These are phyloP conservation scores for Acestrorhynchus altus DNA, from an alignment of 2,797 vertebrate genomes.

Conservation along the genomic window DNA sequence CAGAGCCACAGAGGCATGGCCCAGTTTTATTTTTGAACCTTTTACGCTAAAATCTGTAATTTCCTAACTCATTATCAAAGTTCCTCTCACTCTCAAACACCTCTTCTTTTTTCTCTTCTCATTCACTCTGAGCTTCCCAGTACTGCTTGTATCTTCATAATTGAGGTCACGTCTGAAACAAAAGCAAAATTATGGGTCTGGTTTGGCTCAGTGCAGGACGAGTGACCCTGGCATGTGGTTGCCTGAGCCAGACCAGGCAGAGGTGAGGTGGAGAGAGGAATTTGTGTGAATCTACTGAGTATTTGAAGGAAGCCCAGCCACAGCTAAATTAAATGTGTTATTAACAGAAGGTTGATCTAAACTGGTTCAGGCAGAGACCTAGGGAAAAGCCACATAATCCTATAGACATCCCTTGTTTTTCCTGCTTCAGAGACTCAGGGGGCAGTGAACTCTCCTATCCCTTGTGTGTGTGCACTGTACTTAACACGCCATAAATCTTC, in stretches of 20 bases:
- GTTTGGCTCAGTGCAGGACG: slow-evolving; percentile 77
- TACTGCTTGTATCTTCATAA: slow-evolving; percentile 77
- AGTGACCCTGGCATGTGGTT: slow-evolving; percentile 83
- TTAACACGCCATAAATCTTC: slow-evolving; percentile 71
- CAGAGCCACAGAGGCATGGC: not conserved
- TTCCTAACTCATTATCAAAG: slow-evolving; percentile 50
- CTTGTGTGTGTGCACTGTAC: slow-evolving; percentile 56
- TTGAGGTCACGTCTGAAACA: slow-evolving; percentile 84
- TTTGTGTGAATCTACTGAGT: slow-evolving; percentile 78
- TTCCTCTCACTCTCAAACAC: not conserved
- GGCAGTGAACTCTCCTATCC: slow-evolving; percentile 44
- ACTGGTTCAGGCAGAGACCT: slow-evolving; percentile 61
- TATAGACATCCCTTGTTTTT: slow-evolving; percentile 67
- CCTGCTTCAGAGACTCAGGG: slow-evolving; percentile 55
- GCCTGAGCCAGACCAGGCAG: slow-evolving; percentile 75
- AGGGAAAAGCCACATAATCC: slow-evolving; percentile 66
- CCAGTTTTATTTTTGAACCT: not conserved
- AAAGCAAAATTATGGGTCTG: slow-evolving; percentile 88
- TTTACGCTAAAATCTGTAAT: not conserved
- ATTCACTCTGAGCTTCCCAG: slow-evolving; percentile 76
- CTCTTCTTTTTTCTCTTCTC: slow-evolving; percentile 50
- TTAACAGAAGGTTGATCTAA: slow-evolving; percentile 74
- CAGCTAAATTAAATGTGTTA: slow-evolving; percentile 82
- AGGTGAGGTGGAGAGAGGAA: slow-evolving; percentile 81
- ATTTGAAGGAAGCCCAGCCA: slow-evolving; percentile 78